phyloP scores from a whole-genome alignment of 2,113 vertebrate genomes.

The Ciconia boyciana region DNA sequence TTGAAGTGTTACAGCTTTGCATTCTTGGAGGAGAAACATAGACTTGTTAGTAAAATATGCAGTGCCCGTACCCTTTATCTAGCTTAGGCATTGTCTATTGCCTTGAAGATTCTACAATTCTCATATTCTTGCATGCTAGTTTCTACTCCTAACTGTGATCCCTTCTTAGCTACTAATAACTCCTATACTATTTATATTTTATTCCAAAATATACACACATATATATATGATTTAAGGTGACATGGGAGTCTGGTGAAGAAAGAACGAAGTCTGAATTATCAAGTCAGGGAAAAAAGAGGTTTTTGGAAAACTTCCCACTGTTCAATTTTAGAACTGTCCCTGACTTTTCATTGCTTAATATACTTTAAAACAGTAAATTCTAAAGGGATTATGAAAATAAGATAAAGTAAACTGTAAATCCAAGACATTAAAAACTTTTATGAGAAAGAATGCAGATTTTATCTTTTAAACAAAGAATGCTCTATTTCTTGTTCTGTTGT shows the following conservation, averaged over 20 bases:
- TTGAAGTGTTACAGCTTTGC: too few relatives aligned
- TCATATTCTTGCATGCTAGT: too few relatives aligned
- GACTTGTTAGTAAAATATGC: too few relatives aligned
- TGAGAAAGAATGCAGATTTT: not conserved
- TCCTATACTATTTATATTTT: too few relatives aligned
- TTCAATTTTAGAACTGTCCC: not conserved
- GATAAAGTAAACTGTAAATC: not conserved
- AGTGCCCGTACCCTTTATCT: too few relatives aligned
- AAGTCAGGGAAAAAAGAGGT: rapidly evolving
- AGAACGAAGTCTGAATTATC: not conserved
- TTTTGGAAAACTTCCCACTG: not conserved
- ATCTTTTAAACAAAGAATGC: not conserved
- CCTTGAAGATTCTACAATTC: too few relatives aligned
- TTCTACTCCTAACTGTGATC: too few relatives aligned
- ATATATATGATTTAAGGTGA: too few relatives aligned
- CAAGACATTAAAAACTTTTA: not conserved
- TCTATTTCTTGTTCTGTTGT: not conserved
- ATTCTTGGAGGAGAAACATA: too few relatives aligned
- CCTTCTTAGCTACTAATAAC: too few relatives aligned
- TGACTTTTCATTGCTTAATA: not conserved
- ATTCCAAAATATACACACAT: too few relatives aligned
- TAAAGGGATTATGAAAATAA: not conserved
- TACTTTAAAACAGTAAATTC: not conserved
- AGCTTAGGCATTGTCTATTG: too few relatives aligned
- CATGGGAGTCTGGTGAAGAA: not conserved